Conservation (phyloP, 2,113 vertebrate genomes). For the Pterocles gutturalis region DNA sequence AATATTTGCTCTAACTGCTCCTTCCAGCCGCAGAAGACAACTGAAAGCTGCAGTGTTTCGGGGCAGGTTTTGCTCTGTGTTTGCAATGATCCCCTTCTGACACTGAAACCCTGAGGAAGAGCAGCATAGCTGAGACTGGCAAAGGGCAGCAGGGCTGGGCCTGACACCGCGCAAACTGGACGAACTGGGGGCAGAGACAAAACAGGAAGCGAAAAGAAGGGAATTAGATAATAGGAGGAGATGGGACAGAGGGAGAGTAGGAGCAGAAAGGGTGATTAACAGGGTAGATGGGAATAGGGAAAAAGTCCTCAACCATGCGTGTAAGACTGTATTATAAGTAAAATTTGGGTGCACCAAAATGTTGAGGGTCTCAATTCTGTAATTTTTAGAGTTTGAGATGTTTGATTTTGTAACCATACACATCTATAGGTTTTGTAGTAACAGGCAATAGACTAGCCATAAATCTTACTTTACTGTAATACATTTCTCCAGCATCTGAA, state of each 20-base stretch:
- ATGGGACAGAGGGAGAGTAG: background rate
- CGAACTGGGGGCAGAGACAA: background rate
- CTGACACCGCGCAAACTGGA: background rate
- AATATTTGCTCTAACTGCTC: background rate
- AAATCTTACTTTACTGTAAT: background rate
- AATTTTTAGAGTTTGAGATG: background rate
- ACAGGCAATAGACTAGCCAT: fast-evolving
- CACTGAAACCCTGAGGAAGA: background rate
- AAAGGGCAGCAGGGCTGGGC: background rate
- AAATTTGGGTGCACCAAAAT: background rate
- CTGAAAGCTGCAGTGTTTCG: background rate
- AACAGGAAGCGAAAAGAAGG: background rate
- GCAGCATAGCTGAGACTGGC: background rate
- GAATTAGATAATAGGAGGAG: background rate
- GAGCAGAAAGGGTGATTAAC: background rate
- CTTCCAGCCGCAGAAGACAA: background rate
- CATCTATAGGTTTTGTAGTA: background rate
- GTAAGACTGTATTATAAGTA: background rate
- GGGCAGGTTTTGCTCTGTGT: background rate
- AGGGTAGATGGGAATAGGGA: background rate
- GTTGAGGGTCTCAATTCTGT: fast-evolving
- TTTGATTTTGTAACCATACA: background rate
- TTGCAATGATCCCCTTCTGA: background rate
- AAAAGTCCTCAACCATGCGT: background rate
- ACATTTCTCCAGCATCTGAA: background rate